These are phyloP conservation scores for Columba guinea DNA, from an alignment of 2,797 vertebrate species.

Conservation along the genomic window DNA sequence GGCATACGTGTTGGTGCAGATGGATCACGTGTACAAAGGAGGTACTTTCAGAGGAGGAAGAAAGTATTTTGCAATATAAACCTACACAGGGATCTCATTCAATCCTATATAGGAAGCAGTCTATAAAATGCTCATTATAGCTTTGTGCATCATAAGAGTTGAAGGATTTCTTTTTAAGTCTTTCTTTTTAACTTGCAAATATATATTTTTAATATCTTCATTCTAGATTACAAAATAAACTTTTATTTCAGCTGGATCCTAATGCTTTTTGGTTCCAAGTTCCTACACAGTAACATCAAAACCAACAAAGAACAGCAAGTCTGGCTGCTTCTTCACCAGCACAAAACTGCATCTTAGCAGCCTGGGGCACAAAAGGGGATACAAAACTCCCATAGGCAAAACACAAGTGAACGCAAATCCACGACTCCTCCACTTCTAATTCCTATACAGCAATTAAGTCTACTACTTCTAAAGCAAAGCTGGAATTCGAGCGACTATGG, in stretches of 20 bases:
- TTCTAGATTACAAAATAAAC: neutral
- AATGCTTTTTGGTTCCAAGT: neutral
- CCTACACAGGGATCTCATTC: slow-evolving; percentile 34
- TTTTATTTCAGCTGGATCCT: neutral
- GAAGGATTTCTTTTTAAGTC: neutral
- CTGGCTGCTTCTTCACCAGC: neutral
- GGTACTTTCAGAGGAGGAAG: slow-evolving; percentile 38
- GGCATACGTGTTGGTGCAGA: neutral
- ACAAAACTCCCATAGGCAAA: neutral
- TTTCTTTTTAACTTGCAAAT: neutral
- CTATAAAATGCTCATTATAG: neutral
- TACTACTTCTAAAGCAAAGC: neutral
- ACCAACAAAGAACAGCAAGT: neutral
- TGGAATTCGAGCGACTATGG: neutral
- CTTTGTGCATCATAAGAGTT: neutral
- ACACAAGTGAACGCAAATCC: neutral
- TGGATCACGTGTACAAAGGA: slow-evolving; percentile 37
- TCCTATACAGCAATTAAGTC: neutral
- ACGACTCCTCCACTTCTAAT: neutral
- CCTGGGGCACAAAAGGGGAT: neutral
- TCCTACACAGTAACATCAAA: neutral
- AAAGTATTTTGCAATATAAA: slow-evolving; percentile 50
- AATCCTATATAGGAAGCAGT: neutral
- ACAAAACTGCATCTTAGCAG: neutral
- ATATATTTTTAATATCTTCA: neutral